Percentiles rank a stretch among this genome's conserved stretches.
These are phyloP conservation scores for Remorina albescens DNA, from an alignment of 2,797 vertebrate genomes.

Conservation along the genomic window DNA sequence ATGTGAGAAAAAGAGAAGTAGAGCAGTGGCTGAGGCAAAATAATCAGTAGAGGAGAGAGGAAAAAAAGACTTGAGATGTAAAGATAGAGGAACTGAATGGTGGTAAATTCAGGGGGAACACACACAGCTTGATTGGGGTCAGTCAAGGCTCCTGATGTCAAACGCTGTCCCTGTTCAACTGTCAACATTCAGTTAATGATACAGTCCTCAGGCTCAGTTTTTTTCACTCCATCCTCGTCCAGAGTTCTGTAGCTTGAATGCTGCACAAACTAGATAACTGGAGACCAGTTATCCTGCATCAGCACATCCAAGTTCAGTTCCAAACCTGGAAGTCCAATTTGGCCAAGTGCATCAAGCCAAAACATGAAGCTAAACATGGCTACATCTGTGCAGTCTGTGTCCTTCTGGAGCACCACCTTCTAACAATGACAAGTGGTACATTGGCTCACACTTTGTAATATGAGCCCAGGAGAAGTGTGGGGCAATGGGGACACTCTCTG, in stretches of 20 bases:
- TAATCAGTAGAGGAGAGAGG: slow-evolving; percentile 71
- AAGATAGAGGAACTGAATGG: slow-evolving; percentile 66
- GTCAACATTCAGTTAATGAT: slow-evolving; percentile 49
- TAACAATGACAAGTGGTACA: slow-evolving; percentile 18
- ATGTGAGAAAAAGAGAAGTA: slow-evolving; percentile 77
- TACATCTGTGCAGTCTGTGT: background rate
- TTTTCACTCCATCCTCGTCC: slow-evolving; percentile 7
- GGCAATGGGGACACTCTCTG: no score
- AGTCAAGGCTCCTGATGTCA: slow-evolving; percentile 51
- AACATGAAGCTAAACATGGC: slow-evolving; percentile 11
- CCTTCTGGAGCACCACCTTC: slow-evolving; percentile 10
- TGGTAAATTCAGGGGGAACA: slow-evolving; percentile 53
- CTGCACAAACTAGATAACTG: background rate
- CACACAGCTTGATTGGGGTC: slow-evolving; percentile 67
- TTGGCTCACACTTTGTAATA: background rate
- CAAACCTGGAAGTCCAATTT: slow-evolving; percentile 18
- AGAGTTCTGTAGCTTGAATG: slow-evolving; percentile 1
- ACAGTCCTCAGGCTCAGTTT: background rate
- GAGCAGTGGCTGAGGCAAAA: slow-evolving; percentile 73
- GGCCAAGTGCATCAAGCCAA: slow-evolving; percentile 8
- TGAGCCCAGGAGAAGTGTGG: no score
- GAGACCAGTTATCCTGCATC: background rate
- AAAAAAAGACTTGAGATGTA: slow-evolving; percentile 43
- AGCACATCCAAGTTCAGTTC: slow-evolving; percentile 7
- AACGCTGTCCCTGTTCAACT: slow-evolving; percentile 30